Evolutionary conservation across 2,888 invertebrate species (phyloP).

Genomic region (Tinea semifulvella): DNA sequence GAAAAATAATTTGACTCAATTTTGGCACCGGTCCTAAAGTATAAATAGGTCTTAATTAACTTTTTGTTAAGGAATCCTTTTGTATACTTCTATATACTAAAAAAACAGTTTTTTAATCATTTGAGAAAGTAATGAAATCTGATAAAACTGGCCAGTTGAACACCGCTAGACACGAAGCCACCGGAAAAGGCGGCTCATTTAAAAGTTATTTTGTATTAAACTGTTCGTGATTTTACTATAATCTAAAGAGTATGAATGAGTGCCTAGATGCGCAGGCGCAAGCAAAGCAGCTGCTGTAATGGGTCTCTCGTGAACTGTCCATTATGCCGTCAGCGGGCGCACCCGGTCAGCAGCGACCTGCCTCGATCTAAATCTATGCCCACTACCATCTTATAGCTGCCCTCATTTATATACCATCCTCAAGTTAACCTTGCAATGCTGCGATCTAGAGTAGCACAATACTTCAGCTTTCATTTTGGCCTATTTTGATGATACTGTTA

Average conservation of each 20-base stretch:
- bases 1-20: conserved; percentile 13
- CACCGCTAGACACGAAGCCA: too few species aligned
- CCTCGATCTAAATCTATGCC: conserved; percentile 15
- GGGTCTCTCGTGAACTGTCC: conserved; percentile 39
- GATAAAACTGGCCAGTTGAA: too few species aligned
- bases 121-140: too few species aligned
- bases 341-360: conserved; percentile 30
- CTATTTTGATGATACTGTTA: too few species aligned
- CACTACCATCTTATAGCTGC: conserved; percentile 4
- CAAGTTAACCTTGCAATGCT: conserved; percentile 4
- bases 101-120: too few species aligned
- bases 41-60: too few species aligned
- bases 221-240: conserved; percentile 6
- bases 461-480: too few species aligned
- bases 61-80: too few species aligned
- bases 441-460: background rate
- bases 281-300: conserved; percentile 26
- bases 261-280: conserved; percentile 9
- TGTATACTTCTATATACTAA: too few species aligned
- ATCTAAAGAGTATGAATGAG: background rate
- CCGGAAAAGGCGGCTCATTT: background rate
- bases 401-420: background rate
- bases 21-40: too few species aligned
- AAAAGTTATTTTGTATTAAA: conserved; percentile 7
- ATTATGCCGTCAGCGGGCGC: conserved; percentile 42